phyloP scores from a whole-genome alignment of 2,113 vertebrate genomes.

The Cervus canadensis region DNA sequence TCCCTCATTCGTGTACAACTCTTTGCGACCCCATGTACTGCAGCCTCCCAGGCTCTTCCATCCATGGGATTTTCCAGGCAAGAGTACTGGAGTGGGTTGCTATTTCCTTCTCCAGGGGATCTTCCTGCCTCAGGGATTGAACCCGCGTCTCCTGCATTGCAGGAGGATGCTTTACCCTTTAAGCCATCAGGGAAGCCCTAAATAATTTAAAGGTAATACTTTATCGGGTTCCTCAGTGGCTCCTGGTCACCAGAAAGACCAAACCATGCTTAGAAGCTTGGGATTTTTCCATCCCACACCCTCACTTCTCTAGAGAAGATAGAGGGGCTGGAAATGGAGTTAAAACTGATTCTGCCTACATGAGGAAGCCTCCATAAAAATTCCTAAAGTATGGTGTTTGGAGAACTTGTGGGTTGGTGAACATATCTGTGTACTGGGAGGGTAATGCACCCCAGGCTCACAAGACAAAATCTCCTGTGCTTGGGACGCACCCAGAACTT shows the following conservation, averaged over 20 bases:
- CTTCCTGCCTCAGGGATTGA: no score
- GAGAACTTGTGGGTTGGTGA: not conserved
- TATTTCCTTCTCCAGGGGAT: no score
- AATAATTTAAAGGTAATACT: not conserved
- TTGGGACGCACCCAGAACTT: rapidly evolving
- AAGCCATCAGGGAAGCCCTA: not conserved
- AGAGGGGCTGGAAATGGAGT: not conserved
- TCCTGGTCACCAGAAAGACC: not conserved
- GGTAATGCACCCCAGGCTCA: not conserved
- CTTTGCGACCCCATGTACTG: no score
- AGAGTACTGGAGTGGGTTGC: no score
- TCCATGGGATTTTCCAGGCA: no score
- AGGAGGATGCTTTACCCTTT: no score
- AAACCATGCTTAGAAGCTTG: not conserved
- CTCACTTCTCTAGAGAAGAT: not conserved
- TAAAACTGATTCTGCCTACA: not conserved
- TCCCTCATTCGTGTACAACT: no score
- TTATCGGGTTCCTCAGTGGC: not conserved
- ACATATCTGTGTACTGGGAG: not conserved
- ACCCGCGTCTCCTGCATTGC: no score
- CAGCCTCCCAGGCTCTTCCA: no score
- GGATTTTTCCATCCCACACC: not conserved
- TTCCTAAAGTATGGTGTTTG: not conserved
- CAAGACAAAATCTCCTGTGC: no score
- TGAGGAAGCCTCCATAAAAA: not conserved